Base-by-base conservation (phyloP, 2,113 vertebrate genomes). In the Toxotes chatareus region DNA sequence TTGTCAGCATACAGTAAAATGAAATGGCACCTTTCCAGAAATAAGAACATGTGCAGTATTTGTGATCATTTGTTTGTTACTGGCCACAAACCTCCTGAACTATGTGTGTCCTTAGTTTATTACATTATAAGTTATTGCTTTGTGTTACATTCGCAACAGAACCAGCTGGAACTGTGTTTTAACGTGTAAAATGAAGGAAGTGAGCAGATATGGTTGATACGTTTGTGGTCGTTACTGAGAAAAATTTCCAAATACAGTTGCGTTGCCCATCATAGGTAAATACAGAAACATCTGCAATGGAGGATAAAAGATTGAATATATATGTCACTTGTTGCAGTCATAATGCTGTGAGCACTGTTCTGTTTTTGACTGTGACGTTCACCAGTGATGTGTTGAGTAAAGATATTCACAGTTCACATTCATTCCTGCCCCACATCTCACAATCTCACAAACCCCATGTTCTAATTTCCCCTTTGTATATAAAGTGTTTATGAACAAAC, bases 91-190 rank as follows among this genome's bases (percentile, higher is more conserved):
- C 34, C 55, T 40, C 62, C 49, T 63, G 16, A 49, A 17, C 16
- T 78, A 0, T 83, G 61, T 63, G n/a, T 84, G 80, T 91, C 62
- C 70, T 87, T 69, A 46, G 75, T 83, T 89, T 78, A 78, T 84
- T 73, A 49, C 78, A 21, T 80, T 79, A 86, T 94, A 88, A 93
- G 69, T 93, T 94, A 93, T 93, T 94, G 75, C 88, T 92, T 79
- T 87, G 66, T 87, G 88, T 92, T 92, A 73, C 81, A 77, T 62
- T 90, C 80, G 88, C 87, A 87, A 90, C 90, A 64, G 92, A 94
- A 94, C 77, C 94, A 95, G 94, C 94, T 94, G 94, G 93, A 85
- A 92, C 94, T 95, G 94, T 94, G 92, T 94, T 91, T 86, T 84
- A 79, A 85, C 76, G 67, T 83, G 63, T 88, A 31, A 89, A 75